Evolutionary conservation across 1,140 invertebrate genomes (phyloP), one percentile per base, ranked within the genome.

Genomic region (Formica selysi): DNA sequence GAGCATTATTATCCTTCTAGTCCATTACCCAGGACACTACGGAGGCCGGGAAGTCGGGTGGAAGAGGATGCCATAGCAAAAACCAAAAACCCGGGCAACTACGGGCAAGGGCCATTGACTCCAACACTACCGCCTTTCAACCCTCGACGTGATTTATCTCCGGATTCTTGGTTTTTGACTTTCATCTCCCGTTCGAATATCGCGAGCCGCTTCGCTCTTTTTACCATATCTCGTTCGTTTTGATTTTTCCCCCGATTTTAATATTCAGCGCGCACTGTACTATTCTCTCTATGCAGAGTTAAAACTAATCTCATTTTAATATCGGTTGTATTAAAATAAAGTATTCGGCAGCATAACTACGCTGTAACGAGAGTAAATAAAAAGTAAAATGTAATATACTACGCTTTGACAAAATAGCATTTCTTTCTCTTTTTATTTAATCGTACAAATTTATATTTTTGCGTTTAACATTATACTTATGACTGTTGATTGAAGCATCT

Each of bases 1-100:
- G 88, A 92, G 92, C 91, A 90, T 92, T 92, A 92, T 92, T 92
- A 92, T 92, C 88, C 91, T 92, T 92, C 92, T 92, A 91, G 87
- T 91, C 92, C 92, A 92, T 92, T 92, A 92, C 88, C 92, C 91
- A 88, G 91, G 74, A 90, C 90, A 87, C 90, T 90, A 87, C 83
- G 86, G 86, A 89, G 90, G 91, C 85, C 76, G 89, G 84, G 81
- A 86, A 91, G 87, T 79, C 81, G 84, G 79, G 32, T 88, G 87
- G 84, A 86, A 90, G 79, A 85, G 88, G 80, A 88, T 85, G 85
- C 87, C 62, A 67, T 57, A 64, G 87, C 86, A 92, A 92, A 92
- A 92, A 92, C 89, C 89, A 91, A 92, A 92, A 92, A 91, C 86
- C 92, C 91, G 80, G 81, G 90, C 90, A 92, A 91, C 92, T 91